phyloP scores from a whole-genome alignment of 1,140 invertebrate species.

The Dreissena polymorpha region DNA sequence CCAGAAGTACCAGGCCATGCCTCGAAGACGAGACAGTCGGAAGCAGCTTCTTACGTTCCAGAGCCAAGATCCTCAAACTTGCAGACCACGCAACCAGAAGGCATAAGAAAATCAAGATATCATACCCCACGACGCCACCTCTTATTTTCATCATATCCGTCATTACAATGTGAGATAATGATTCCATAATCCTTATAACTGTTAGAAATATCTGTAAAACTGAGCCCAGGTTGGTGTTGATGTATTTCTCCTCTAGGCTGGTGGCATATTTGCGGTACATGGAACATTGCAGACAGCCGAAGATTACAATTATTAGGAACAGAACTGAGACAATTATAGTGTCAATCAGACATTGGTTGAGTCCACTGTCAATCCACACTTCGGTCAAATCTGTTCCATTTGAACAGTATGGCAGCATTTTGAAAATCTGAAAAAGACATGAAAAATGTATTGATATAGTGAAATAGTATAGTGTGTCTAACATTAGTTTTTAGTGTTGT shows the following conservation, averaged over 20 bases:
- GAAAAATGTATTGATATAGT: too few relatives aligned
- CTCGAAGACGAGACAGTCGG: slow-evolving; percentile 93
- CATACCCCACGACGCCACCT: slow-evolving; percentile 62
- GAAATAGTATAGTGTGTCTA: too few relatives aligned
- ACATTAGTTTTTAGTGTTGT: too few relatives aligned
- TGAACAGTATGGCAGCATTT: slow-evolving; percentile 65
- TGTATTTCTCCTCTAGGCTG: slow-evolving; percentile 83
- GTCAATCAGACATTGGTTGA: slow-evolving; percentile 95
- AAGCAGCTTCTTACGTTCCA: slow-evolving; percentile 90
- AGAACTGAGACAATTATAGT: slow-evolving; percentile 87
- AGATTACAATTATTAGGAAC: slow-evolving; percentile 88
- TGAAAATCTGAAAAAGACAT: not conserved
- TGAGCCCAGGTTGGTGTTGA: slow-evolving; percentile 87
- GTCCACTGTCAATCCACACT: slow-evolving; percentile 91
- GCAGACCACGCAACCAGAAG: slow-evolving; percentile 87
- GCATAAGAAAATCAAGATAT: slow-evolving; percentile 60
- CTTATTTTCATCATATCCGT: slow-evolving; percentile 62
- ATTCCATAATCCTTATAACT: slow-evolving; percentile 63
- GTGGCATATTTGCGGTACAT: slow-evolving; percentile 93
- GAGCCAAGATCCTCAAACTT: slow-evolving; percentile 87
- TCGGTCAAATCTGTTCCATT: slow-evolving; percentile 60
- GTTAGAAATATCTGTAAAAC: slow-evolving; percentile 81
- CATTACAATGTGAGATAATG: slow-evolving; percentile 66
- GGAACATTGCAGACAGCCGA: slow-evolving; percentile 89
- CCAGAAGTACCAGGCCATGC: slow-evolving; percentile 92